Conservation (phyloP, 2,113 vertebrate species). For the Centrocercus urophasianus region DNA sequence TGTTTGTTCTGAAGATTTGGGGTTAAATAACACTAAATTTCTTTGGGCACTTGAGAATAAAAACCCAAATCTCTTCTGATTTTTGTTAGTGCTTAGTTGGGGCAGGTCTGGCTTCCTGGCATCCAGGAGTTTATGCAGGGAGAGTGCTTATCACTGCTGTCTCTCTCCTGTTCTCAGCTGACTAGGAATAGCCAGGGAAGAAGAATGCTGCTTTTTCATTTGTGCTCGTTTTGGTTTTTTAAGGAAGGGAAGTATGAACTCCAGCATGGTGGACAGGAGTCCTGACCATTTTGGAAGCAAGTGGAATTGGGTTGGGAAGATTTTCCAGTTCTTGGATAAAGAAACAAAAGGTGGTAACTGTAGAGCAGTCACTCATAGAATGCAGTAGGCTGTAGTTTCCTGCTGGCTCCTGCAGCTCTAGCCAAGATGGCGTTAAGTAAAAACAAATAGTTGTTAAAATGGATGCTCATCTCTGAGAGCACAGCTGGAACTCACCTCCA, state of each 20-base stretch:
- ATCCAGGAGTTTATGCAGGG: slow-evolving; percentile 66
- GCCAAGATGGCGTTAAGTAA: neutral
- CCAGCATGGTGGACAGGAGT: neutral
- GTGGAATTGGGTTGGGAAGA: neutral
- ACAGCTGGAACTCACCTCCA: accelerated
- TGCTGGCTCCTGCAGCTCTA: accelerated
- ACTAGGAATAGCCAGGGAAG: neutral
- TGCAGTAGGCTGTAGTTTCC: neutral
- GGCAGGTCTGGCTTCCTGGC: slow-evolving; percentile 71
- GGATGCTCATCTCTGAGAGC: accelerated
- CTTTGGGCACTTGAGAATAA: slow-evolving; percentile 23
- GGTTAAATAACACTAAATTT: slow-evolving; percentile 54
- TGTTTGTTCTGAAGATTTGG: slow-evolving; percentile 6
- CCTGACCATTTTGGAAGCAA: neutral
- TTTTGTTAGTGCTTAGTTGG: slow-evolving; percentile 14
- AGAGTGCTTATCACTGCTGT: neutral
- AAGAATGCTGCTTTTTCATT: neutral
- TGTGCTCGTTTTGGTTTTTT: neutral
- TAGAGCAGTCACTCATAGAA: neutral
- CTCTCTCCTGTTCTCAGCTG: neutral
- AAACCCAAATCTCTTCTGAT: slow-evolving; percentile 17
- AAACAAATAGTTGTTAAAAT: neutral
- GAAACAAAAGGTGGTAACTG: neutral
- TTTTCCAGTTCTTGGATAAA: neutral
- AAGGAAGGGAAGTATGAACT: neutral